Evolutionary conservation across 1,140 invertebrate species (phyloP).

Genomic region (Saccostrea echinata): DNA sequence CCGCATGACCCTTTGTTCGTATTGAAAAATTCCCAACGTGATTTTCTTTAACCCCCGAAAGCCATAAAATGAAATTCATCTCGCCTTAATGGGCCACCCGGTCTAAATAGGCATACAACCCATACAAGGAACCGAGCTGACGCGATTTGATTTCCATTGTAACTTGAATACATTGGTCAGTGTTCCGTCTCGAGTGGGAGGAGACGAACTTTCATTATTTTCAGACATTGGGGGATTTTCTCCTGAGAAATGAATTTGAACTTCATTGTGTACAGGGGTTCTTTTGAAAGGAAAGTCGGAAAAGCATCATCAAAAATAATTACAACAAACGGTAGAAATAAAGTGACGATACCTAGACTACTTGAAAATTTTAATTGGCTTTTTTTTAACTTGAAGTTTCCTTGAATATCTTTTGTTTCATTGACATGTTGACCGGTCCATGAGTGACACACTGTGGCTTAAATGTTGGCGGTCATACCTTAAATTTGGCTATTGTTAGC

Average conservation of each 20-base stretch:
- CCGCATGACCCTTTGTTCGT: conserved; percentile 30
- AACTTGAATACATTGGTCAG: conserved; percentile 6
- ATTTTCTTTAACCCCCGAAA: conserved; percentile 31
- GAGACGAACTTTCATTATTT: neutral
- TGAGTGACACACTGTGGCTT: neutral
- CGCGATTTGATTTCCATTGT: conserved; percentile 23
- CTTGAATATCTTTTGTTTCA: neutral
- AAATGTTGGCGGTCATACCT: neutral
- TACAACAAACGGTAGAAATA: neutral
- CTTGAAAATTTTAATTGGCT: conserved; percentile 30
- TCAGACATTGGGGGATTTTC: neutral
- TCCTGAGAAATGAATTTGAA: conserved; percentile 22
- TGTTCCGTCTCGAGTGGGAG: neutral
- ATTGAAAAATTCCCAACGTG: conserved; percentile 31
- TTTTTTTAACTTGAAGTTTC: conserved; percentile 2
- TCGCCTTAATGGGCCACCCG: conserved; percentile 14
- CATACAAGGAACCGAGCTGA: neutral
- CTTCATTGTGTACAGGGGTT: neutral
- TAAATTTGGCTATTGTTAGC: neutral
- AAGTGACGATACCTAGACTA: neutral
- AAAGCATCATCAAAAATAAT: neutral
- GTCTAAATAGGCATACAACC: neutral
- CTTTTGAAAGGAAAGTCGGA: neutral
- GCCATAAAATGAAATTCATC: conserved; percentile 15
- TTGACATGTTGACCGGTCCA: neutral